These are phyloP conservation scores for Abscondita cerata DNA, from an alignment of 2,888 invertebrate genomes.

Conservation along the genomic window DNA sequence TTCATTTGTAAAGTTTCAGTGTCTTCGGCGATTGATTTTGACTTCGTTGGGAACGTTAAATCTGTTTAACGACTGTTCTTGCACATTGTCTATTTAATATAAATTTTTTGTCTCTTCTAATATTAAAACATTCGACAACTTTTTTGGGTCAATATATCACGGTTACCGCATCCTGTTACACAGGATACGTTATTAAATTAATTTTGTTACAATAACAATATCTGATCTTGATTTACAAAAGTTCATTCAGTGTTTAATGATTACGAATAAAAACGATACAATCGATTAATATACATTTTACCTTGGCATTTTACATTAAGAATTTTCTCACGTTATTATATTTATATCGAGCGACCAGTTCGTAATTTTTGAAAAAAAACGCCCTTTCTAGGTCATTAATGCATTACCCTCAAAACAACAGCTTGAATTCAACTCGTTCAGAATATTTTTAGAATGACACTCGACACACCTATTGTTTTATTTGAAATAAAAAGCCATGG, in stretches of 20 bases:
- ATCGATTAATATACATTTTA: conserved; percentile 1
- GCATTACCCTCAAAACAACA: too few relatives aligned
- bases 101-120: too few relatives aligned
- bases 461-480: too few relatives aligned
- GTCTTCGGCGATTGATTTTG: too few relatives aligned
- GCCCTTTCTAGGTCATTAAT: background rate
- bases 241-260: background rate
- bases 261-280: background rate
- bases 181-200: conserved; percentile 5
- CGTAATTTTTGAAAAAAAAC: background rate
- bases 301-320: conserved; percentile 5
- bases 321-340: background rate
- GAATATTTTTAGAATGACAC: too few relatives aligned
- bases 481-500: too few relatives aligned
- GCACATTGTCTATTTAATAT: too few relatives aligned
- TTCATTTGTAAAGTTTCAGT: too few relatives aligned
- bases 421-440: too few relatives aligned
- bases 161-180: background rate
- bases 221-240: background rate
- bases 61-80: too few relatives aligned
- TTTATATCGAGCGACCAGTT: background rate
- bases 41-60: too few relatives aligned
- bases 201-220: background rate
- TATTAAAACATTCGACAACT: background rate
- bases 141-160: conserved; percentile 1